Evolutionary conservation across 2,888 invertebrate genomes (phyloP).

Genomic region (Lomographa bimaculata): DNA sequence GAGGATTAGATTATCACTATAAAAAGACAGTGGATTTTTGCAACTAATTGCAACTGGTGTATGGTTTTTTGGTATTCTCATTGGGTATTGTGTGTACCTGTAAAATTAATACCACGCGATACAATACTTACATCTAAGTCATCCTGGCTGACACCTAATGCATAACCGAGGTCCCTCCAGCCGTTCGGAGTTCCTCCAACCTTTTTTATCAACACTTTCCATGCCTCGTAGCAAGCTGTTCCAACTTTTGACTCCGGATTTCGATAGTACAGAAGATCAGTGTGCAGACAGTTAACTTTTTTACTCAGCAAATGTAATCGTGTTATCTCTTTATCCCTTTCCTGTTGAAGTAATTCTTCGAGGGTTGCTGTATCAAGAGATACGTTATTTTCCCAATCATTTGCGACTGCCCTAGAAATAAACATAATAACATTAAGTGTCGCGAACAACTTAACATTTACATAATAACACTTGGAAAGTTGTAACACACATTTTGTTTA

Average conservation of each 20-base stretch:
- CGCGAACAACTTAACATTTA: too few relatives aligned
- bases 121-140: conserved; percentile 71
- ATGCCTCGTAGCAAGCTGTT: conserved; percentile 63
- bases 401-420: conserved; percentile 58
- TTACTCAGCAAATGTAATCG: conserved; percentile 61
- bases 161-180: conserved; percentile 69
- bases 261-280: conserved; percentile 68
- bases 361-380: conserved; percentile 68
- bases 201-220: conserved; percentile 65
- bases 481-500: conserved; percentile 8
- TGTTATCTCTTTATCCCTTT: conserved; percentile 61
- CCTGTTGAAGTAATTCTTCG: conserved; percentile 59
- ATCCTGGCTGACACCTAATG: conserved; percentile 58
- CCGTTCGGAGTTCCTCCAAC: conserved; percentile 68
- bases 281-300: conserved; percentile 67
- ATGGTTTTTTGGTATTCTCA: too few relatives aligned
- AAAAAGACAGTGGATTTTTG: too few relatives aligned
- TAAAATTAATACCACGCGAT: too few relatives aligned
- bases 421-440: too few relatives aligned
- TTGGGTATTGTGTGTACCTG: too few relatives aligned
- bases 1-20: too few relatives aligned
- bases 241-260: conserved; percentile 66
- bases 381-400: conserved; percentile 61
- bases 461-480: too few relatives aligned
- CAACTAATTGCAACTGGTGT: too few relatives aligned